Conservation (phyloP, 1,140 invertebrate genomes). For the Marisa cornuarietis region DNA sequence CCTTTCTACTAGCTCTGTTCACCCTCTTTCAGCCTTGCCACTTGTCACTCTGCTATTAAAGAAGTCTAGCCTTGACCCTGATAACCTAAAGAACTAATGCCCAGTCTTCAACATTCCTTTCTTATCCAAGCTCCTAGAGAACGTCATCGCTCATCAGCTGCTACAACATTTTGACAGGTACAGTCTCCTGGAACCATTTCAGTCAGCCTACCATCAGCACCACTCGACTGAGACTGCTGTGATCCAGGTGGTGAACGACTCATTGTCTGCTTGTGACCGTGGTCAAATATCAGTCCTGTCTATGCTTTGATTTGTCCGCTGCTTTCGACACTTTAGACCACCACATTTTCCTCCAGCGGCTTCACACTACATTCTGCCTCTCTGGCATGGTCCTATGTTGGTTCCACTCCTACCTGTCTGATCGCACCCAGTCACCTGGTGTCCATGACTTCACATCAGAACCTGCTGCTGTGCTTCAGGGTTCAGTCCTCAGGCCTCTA, state of each 20-base stretch:
- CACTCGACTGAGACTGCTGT: slow-evolving; percentile 33
- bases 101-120: slow-evolving; percentile 34
- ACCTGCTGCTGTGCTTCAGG: background rate
- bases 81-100: slow-evolving; percentile 28
- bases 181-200: slow-evolving; percentile 13
- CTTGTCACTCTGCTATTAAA: slow-evolving; percentile 37
- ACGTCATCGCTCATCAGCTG: slow-evolving; percentile 15
- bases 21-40: slow-evolving; percentile 24
- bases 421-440: no score
- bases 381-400: no score
- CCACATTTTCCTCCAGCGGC: no score
- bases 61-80: slow-evolving; percentile 31
- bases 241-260: slow-evolving; percentile 6
- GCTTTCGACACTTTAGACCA: slow-evolving; percentile 12
- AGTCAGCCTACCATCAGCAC: slow-evolving; percentile 29
- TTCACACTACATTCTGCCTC: no score
- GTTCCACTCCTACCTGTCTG: no score
- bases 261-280: background rate
- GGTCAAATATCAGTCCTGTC: slow-evolving; percentile 7
- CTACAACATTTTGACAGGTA: background rate
- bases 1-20: slow-evolving; percentile 14
- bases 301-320: slow-evolving; percentile 10
- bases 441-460: no score
- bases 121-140: slow-evolving; percentile 31
- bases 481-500: background rate